Conservation (phyloP, 2,113 vertebrate genomes). For the Pterophyllum scalare region DNA sequence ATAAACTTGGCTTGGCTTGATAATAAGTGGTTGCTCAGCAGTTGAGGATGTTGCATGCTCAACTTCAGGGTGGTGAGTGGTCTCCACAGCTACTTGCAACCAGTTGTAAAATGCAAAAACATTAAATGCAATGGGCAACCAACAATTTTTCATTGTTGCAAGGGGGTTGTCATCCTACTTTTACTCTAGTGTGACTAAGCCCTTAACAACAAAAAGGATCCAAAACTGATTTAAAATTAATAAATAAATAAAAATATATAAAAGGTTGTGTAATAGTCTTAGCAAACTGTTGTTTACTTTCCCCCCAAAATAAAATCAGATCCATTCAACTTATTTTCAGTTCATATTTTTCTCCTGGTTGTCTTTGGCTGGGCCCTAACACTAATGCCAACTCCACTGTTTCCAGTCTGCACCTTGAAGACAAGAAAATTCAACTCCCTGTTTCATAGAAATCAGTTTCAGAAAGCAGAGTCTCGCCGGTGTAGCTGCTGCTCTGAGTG, state of each 20-base stretch:
- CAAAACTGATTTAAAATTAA: too few species aligned
- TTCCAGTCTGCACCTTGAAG: not conserved
- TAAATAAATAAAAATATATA: not conserved
- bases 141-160: not conserved
- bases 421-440: not conserved
- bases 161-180: not conserved
- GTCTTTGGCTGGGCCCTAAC: not conserved
- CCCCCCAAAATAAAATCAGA: not conserved
- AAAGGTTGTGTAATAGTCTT: rapidly evolving
- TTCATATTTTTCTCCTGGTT: not conserved
- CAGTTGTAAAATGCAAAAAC: too few species aligned
- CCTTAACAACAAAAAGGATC: not conserved
- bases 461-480: too few species aligned
- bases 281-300: not conserved
- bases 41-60: not conserved
- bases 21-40: not conserved
- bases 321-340: not conserved
- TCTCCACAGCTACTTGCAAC: not conserved
- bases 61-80: not conserved
- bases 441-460: not conserved
- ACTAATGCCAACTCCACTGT: not conserved
- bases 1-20: too few species aligned
- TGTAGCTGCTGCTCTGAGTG: not conserved
- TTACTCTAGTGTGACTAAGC: not conserved
- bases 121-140: too few species aligned